Conservation (phyloP, 2,888 invertebrate genomes). For the Cephus pulcher region DNA sequence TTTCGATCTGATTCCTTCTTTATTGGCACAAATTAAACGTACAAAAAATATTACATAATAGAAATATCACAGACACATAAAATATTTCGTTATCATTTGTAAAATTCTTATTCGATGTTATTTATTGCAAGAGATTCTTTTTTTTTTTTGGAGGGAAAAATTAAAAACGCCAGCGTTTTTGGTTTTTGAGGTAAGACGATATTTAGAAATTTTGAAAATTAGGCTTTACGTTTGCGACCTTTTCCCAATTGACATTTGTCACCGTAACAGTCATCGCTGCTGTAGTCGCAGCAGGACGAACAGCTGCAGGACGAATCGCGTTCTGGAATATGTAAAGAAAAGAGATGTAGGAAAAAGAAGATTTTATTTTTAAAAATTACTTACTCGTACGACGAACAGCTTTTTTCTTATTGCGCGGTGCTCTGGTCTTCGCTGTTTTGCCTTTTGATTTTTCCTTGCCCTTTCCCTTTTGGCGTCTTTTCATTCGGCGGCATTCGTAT, state of each 20-base stretch:
- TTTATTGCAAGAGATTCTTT: not conserved
- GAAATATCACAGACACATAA: not conserved
- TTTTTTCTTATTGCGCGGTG: slow-evolving; percentile 23
- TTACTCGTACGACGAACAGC: slow-evolving; percentile 25
- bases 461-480: not conserved
- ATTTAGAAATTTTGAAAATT: not conserved
- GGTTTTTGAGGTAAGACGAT: too few relatives aligned
- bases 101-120: not conserved
- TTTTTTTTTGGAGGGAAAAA: too few relatives aligned
- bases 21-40: slow-evolving; percentile 3
- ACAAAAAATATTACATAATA: not conserved
- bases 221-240: not conserved
- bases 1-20: not conserved
- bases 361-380: slow-evolving; percentile 10
- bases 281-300: slow-evolving; percentile 24
- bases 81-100: not conserved
- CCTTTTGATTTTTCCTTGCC: slow-evolving; percentile 21
- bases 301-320: slow-evolving; percentile 23
- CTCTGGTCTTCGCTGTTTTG: slow-evolving; percentile 5
- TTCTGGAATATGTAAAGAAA: slow-evolving; percentile 14
- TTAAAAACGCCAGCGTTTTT: not conserved
- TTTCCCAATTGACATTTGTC: not conserved
- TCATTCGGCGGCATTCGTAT: not conserved
- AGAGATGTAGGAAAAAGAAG: not conserved
- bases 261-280: slow-evolving; percentile 31